Conservation (phyloP, 2,888 invertebrate species). For the Prosapia bicincta region DNA sequence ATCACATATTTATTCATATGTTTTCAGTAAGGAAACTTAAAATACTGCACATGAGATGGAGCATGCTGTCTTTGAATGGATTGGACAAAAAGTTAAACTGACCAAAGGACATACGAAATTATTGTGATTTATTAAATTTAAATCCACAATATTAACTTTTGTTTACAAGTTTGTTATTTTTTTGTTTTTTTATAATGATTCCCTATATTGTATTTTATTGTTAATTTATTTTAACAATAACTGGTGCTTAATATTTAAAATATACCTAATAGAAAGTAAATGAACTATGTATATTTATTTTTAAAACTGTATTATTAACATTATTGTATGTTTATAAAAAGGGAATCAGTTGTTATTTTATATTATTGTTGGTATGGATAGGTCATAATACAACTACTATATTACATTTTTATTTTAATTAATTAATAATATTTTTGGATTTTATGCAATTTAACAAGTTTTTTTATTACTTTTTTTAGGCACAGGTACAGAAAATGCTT, state of each 20-base stretch:
- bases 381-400: too few species aligned
- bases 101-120: background rate
- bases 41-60: background rate
- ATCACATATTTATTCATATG: background rate
- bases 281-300: background rate
- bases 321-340: background rate
- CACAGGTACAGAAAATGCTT: too few species aligned
- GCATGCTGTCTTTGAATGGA: background rate
- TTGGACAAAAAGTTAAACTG: background rate
- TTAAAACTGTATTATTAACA: background rate
- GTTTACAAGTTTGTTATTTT: background rate
- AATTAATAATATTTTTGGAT: too few species aligned
- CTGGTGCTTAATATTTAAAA: background rate
- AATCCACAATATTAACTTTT: background rate
- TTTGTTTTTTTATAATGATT: background rate
- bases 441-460: too few species aligned
- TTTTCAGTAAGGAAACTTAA: too few species aligned
- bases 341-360: background rate
- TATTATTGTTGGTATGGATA: too few species aligned
- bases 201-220: background rate
- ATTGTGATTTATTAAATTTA: background rate
- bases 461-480: too few species aligned
- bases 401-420: too few species aligned
- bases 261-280: background rate
- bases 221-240: background rate